Conservation (phyloP, 2,113 vertebrate genomes). For the Rhipidura dahli region DNA sequence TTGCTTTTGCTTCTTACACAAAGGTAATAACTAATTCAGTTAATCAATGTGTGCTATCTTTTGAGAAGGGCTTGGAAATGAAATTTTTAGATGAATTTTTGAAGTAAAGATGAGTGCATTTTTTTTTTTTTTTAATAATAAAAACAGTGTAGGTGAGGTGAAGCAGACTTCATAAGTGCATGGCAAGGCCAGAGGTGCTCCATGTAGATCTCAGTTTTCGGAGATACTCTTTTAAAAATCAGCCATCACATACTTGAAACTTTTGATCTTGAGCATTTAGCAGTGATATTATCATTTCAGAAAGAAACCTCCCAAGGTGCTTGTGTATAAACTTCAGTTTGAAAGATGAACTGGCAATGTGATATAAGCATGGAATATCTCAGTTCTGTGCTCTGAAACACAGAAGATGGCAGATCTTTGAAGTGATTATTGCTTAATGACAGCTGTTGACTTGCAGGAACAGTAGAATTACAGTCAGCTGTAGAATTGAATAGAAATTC, state of each 20-base stretch:
- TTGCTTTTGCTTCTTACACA: background rate
- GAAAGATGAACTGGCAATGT: background rate
- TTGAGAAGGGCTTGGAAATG: background rate
- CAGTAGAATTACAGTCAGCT: background rate
- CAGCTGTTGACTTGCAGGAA: background rate
- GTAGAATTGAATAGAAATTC: background rate
- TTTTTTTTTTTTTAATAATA: background rate
- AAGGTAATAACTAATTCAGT: background rate
- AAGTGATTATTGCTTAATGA: background rate
- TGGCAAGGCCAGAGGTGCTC: background rate
- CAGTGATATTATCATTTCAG: background rate
- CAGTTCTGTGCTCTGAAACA: background rate
- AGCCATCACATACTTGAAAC: background rate
- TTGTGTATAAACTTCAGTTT: background rate
- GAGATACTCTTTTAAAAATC: background rate
- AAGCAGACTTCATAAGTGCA: background rate
- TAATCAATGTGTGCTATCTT: background rate
- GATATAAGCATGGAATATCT: background rate
- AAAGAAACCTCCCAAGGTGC: background rate
- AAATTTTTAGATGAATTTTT: background rate
- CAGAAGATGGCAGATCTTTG: background rate
- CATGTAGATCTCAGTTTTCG: background rate
- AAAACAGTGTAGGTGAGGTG: background rate
- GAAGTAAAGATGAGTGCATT: background rate
- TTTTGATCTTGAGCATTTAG: background rate